Evolutionary conservation across 2,888 invertebrate genomes (phyloP).

Genomic region (Acrocyrtus sp.): DNA sequence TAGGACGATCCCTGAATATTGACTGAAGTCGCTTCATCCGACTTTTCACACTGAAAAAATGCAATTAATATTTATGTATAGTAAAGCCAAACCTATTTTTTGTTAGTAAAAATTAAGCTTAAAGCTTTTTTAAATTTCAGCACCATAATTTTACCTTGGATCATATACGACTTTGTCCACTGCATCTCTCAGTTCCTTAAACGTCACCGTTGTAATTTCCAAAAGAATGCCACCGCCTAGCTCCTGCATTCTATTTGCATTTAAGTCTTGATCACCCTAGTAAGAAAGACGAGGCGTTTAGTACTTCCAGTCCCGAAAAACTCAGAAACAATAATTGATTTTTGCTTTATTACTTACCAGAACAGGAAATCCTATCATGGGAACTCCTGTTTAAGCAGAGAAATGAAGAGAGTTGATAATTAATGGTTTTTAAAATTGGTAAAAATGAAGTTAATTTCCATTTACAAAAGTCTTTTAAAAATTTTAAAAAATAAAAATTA

Average conservation of each 20-base stretch:
- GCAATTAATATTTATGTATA: background rate
- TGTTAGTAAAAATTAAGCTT: background rate
- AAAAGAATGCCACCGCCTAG: conserved; percentile 23
- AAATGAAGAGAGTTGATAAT: no score
- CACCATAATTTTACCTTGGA: conserved; percentile 6
- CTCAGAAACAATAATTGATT: background rate
- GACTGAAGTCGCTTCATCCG: background rate
- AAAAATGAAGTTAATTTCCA: conserved; percentile 51
- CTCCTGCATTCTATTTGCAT: conserved; percentile 37
- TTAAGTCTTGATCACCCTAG: conserved; percentile 51
- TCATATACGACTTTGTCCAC: conserved; percentile 27
- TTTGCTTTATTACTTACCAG: conserved; percentile 19
- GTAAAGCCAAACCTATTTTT: no score
- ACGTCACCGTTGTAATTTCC: conserved; percentile 39
- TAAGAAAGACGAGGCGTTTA: background rate
- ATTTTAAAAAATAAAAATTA: no score
- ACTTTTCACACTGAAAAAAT: conserved; percentile 7
- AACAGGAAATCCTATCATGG: conserved; percentile 45
- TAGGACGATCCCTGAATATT: conserved; percentile 23
- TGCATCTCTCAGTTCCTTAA: conserved; percentile 21
- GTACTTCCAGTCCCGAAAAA: background rate
- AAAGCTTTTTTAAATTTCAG: background rate
- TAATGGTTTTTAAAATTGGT: no score
- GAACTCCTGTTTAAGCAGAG: conserved; percentile 44
- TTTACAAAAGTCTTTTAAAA: no score